Evolutionary conservation across 2,113 vertebrate species (phyloP), one percentile per base, ranked within the genome.

Genomic region (Lamprotornis superbus): DNA sequence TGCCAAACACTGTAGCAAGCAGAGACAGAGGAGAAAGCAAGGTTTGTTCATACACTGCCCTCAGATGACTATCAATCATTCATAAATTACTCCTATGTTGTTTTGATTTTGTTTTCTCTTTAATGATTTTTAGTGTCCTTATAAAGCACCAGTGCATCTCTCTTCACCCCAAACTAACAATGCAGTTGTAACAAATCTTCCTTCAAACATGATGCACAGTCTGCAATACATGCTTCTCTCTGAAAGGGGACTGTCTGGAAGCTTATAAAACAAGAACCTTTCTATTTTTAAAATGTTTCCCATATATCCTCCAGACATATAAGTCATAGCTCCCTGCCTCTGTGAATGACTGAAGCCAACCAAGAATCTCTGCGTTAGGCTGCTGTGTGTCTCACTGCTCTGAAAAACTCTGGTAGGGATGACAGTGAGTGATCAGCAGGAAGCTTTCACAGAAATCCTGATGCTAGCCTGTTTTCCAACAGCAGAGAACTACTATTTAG

Each of bases 21-120:
- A 94, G 61, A 83, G 37, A 80, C 31, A 87, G 88, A 93, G 79
- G 27, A 89, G 40, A 92, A 94, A 92, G 56, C 37, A 83, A 93
- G 49, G 28, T 89, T 92, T 76, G 31, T 61, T 96, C 80, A 64
- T 76, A 78, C 21, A 91, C 30, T 42, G 46, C 42, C 47, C 67
- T 63, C 68, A 93, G 80, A 91, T 83, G 46, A 50, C 59, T 78
- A 50, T 71, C 46, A 78, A 37, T 80, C 40, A 68, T 64, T 84
- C 30, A 50, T 56, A 92, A 88, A 65, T 89, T 92, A 47, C 28
- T 52, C 17, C 3, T 4, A 30, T 69, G 22, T 70, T 55, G 61
- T 5, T 95, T 27, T 22, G 33, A 19, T 70, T 90, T 86, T 65
- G 30, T 1, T 39, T 92, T 83, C 53, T 27, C 68, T 61, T 78